These are phyloP conservation scores for Pinctada fucata DNA, from an alignment of 2,888 invertebrate genomes.

Conservation along the genomic window DNA sequence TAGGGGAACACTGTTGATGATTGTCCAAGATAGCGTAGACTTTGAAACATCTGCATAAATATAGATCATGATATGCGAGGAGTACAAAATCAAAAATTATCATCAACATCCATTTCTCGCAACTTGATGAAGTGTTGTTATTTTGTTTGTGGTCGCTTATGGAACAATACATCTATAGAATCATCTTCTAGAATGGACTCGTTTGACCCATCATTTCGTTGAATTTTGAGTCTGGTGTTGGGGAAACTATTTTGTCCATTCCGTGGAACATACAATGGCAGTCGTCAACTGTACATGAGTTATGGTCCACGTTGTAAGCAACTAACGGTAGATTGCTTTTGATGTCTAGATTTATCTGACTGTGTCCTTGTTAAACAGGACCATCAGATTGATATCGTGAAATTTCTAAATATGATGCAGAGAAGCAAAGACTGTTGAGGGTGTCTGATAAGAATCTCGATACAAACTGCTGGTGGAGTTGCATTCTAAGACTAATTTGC, in stretches of 20 bases:
- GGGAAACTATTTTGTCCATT: background rate
- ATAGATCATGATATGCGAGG: slow-evolving; percentile 9
- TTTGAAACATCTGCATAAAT: slow-evolving; percentile 16
- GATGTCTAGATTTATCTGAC: no score
- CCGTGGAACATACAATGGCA: no score
- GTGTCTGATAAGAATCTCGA: slow-evolving; percentile 56
- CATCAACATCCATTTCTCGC: background rate
- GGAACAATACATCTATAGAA: background rate
- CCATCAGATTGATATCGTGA: slow-evolving; percentile 40
- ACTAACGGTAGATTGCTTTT: no score
- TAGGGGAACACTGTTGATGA: slow-evolving; percentile 41
- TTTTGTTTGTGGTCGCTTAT: background rate
- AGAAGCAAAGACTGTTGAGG: slow-evolving; percentile 51
- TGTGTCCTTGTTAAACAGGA: slow-evolving; percentile 16
- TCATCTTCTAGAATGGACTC: background rate
- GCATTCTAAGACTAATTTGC: no score
- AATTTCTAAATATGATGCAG: slow-evolving; percentile 46
- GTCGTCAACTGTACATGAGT: no score
- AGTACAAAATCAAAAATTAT: background rate
- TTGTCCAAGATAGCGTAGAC: slow-evolving; percentile 3
- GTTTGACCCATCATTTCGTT: background rate
- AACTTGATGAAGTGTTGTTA: background rate
- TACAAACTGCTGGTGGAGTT: slow-evolving; percentile 45
- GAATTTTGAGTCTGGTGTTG: background rate
- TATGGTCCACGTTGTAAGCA: no score